A percentile compares a stretch with the other conserved stretches of the same genome.
Evolutionary conservation across 2,113 vertebrate genomes (phyloP).

Genomic region (Carettochelys insculpta): DNA sequence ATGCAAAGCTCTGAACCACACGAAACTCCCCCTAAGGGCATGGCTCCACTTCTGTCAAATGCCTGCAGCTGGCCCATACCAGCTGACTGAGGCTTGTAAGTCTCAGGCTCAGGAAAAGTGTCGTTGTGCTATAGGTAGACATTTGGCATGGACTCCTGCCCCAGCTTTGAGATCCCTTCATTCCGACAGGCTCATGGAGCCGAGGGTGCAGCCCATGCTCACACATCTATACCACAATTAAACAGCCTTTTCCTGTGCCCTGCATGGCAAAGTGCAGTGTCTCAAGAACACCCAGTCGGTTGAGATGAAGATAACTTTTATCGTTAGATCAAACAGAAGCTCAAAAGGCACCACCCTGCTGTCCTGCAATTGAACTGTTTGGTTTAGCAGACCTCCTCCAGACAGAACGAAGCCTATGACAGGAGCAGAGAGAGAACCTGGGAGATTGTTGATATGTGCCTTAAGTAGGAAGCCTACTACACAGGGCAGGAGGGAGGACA

Average conservation of each 20-base stretch:
- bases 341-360: not conserved
- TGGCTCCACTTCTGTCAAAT: not conserved
- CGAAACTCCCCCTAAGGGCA: not conserved
- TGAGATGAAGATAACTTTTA: not conserved
- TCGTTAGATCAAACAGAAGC: not conserved
- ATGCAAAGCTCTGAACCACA: not conserved
- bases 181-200: not conserved
- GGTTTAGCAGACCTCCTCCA: not conserved
- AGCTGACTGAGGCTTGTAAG: not conserved
- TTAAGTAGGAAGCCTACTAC: not conserved
- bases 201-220: not conserved
- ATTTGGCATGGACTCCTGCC: not conserved
- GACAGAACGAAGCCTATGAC: not conserved
- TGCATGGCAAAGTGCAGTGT: not conserved
- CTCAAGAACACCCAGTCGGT: not conserved
- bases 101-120: not conserved
- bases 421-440: fast-evolving
- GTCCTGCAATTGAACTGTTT: not conserved
- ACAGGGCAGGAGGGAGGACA: not conserved
- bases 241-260: not conserved
- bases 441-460: not conserved
- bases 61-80: not conserved
- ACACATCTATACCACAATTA: too few species aligned
- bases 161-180: not conserved
- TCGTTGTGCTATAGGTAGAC: not conserved